Base-by-base conservation (phyloP, 2,888 invertebrate species). In the Drosophila mulleri region DNA sequence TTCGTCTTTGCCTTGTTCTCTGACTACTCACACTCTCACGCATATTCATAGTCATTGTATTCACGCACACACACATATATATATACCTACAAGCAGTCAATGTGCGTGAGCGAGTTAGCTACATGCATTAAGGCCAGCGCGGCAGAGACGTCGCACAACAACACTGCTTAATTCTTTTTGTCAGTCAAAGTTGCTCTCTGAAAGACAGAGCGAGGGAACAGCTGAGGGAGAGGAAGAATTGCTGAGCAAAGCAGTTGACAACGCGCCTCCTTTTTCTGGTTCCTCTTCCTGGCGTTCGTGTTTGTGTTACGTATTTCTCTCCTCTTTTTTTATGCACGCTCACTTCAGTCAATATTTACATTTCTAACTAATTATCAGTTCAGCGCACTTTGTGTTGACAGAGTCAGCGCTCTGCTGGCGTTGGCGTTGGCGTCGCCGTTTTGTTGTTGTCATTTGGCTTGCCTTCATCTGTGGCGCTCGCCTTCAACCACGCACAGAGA, bases 351-450 rank as follows among this genome's bases (percentile, higher is more conserved):
- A 88, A 89, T 85, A 88, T 85, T 85, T 88, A 84, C 82, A 75
- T 89, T 82, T 75, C 72, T 72, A 80, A 88, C 88, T 88, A 85
- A 89, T 85, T 89, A 85, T 88, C 85, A 88, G 89, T 89, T 85
- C 85, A 89, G 85, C 89, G 89, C 89, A 84, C 85, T 87, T 68
- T 77, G 68, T 78, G 84, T 67, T 64, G 65, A 62, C 72, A 87
- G 70, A 74, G 87, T 73, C 75, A 82, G 80, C 84, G 82, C 71
- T 84, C 75, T 72, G 48, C 68, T 57, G 53, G 59, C 50, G 18
- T 50, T 50, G 61, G 67, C 63, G 47, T 26, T 44, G 32, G 18
- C 32, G 29, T 37, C 72, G 45, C 23, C n/a, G n/a, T n/a, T n/a
- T n/a, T 47, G 47, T 47, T 47, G 47, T 47, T 45, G 45, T 16